Evolutionary conservation across 2,797 vertebrate genomes (phyloP).

Genomic region (Bovichtus diacanthus): DNA sequence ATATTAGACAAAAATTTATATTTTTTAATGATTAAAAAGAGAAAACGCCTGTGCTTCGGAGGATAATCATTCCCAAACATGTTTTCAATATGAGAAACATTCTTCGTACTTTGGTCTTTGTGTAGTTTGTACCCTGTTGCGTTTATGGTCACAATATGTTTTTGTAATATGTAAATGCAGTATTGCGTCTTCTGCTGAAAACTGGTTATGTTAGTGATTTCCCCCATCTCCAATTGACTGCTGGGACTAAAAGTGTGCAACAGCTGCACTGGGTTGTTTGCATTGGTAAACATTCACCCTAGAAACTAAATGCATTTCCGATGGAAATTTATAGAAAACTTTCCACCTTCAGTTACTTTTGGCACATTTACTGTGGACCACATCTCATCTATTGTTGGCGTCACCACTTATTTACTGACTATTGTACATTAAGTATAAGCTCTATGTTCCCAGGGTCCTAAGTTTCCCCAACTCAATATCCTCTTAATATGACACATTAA

Average conservation of each 20-base stretch:
- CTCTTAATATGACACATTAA: no score
- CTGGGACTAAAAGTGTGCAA: neutral
- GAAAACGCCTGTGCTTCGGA: conserved; percentile 18
- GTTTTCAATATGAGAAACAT: neutral
- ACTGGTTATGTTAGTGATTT: neutral
- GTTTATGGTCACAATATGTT: neutral
- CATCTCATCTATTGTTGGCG: neutral
- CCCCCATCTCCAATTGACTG: neutral
- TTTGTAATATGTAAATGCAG: neutral
- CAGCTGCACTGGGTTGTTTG: conserved; percentile 11
- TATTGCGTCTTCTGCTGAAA: neutral
- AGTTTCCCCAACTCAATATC: no score
- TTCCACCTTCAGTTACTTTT: neutral
- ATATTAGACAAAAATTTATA: conserved; percentile 52
- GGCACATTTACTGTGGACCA: neutral
- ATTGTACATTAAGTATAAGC: neutral
- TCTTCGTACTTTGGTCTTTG: neutral
- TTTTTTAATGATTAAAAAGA: conserved; percentile 51
- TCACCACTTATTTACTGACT: neutral
- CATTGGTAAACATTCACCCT: conserved; percentile 15
- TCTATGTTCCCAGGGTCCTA: no score
- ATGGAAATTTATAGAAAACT: neutral
- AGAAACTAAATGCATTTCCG: neutral
- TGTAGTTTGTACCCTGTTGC: neutral
- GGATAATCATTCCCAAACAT: conserved; percentile 20